Conservation (phyloP, 2,888 invertebrate genomes). For the Caenorhabditis becei region DNA sequence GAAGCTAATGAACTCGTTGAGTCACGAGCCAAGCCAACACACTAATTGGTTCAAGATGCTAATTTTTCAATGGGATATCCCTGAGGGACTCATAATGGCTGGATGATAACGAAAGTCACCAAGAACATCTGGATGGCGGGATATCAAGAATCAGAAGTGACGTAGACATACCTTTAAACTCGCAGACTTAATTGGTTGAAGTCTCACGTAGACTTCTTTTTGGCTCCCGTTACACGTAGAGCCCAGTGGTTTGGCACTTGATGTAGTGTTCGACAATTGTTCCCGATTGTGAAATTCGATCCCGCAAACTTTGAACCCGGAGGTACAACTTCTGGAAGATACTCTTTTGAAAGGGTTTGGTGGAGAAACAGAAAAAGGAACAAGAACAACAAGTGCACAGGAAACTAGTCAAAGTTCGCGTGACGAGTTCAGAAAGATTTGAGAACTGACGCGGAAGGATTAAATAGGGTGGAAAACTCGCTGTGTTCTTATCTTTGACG, state of each 20-base stretch:
- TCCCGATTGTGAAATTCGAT: neutral
- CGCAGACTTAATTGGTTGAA: conserved; percentile 3
- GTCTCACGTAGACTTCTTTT: neutral
- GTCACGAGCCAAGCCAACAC: neutral
- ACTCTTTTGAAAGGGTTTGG: neutral
- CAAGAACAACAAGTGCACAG: conserved; percentile 32
- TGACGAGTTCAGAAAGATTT: conserved; percentile 52
- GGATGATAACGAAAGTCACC: too few species aligned
- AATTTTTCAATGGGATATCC: neutral
- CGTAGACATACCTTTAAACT: neutral
- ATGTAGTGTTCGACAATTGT: neutral
- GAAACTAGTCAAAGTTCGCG: conserved; percentile 33
- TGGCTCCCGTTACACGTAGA: neutral
- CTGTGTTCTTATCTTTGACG: conserved; percentile 50
- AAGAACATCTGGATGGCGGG: neutral
- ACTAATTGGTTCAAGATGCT: neutral
- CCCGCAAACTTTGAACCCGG: conserved; percentile 9
- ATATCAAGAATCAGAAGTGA: neutral
- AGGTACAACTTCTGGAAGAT: neutral
- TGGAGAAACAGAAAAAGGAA: conserved; percentile 12
- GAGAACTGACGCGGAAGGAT: conserved; percentile 39
- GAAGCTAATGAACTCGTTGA: neutral
- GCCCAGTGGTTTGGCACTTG: neutral
- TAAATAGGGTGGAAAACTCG: conserved; percentile 57
- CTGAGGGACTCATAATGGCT: too few species aligned